Percentiles rank a stretch among this genome's conserved stretches.
phyloP scores from a whole-genome alignment of 2,888 invertebrate species.

The Ophion obscuratus region DNA sequence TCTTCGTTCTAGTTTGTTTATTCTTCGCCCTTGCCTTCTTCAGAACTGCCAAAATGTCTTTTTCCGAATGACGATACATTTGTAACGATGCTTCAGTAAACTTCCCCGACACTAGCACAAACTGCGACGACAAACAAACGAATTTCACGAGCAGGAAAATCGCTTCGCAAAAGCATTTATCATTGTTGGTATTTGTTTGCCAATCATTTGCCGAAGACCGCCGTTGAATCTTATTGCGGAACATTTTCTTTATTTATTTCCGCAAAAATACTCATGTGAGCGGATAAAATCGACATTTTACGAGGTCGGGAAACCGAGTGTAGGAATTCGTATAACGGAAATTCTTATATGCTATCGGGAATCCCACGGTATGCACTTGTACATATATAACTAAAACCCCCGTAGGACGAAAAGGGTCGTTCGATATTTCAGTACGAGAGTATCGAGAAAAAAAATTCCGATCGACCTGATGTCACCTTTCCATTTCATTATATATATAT shows the following conservation, averaged over 20 bases:
- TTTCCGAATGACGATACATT: neutral
- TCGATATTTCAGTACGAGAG: conserved; percentile 33
- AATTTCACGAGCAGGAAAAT: neutral
- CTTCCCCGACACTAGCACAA: neutral
- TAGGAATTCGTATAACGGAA: conserved; percentile 39
- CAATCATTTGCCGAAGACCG: neutral
- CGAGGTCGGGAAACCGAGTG: conserved; percentile 17
- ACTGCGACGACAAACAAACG: neutral
- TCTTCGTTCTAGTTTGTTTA: neutral
- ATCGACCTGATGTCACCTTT: conserved; percentile 31
- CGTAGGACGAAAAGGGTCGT: conserved; percentile 1
- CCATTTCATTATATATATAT: conserved; percentile 33
- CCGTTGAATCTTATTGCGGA: neutral
- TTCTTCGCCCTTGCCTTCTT: neutral
- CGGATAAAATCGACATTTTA: conserved; percentile 29
- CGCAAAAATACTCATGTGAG: neutral
- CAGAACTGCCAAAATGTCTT: neutral
- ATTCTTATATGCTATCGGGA: conserved; percentile 36
- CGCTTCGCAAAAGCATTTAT: neutral
- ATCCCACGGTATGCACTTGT: conserved; percentile 15
- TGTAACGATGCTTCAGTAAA: neutral
- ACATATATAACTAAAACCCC: conserved; percentile 15
- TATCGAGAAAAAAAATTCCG: conserved; percentile 39
- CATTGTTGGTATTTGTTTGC: neutral
- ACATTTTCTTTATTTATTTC: conserved; percentile 13